Conservation (phyloP, 2,888 invertebrate species). For the Oconnorella tubifera region DNA sequence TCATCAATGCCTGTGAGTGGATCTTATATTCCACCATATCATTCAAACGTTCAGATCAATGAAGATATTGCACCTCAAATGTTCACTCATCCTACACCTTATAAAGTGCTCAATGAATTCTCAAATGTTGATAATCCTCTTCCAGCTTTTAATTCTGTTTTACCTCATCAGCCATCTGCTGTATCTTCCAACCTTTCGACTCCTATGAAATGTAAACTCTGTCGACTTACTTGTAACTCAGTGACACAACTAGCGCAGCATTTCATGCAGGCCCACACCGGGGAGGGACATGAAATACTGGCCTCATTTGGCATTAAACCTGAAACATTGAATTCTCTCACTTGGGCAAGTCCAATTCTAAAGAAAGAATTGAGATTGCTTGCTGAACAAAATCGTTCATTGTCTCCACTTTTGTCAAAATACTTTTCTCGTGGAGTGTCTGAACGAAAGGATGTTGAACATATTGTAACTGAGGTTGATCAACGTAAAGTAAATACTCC, state of each 20-base stretch:
- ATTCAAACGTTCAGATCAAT: no score
- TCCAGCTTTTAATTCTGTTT: background rate
- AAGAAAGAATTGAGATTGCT: background rate
- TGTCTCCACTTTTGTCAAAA: background rate
- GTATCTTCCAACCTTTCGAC: background rate
- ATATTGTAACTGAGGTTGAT: background rate
- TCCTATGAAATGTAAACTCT: conserved; percentile 53
- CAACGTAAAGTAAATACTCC: background rate
- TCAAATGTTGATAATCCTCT: background rate
- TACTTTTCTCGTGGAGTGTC: background rate
- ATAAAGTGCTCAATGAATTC: background rate
- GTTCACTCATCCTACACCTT: background rate
- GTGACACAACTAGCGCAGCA: conserved; percentile 53
- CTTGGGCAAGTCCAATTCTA: background rate
- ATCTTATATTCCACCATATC: no score
- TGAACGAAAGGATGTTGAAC: background rate
- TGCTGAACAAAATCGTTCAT: background rate
- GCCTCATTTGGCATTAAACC: background rate
- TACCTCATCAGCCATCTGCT: background rate
- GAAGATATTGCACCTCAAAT: no score
- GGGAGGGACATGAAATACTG: conserved; percentile 43
- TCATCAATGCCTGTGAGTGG: no score
- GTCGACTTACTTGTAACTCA: conserved; percentile 51
- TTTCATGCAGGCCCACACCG: conserved; percentile 53
- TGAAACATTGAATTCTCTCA: background rate